Conservation (phyloP, 2,888 invertebrate species). For the Poecilus cupreus region DNA sequence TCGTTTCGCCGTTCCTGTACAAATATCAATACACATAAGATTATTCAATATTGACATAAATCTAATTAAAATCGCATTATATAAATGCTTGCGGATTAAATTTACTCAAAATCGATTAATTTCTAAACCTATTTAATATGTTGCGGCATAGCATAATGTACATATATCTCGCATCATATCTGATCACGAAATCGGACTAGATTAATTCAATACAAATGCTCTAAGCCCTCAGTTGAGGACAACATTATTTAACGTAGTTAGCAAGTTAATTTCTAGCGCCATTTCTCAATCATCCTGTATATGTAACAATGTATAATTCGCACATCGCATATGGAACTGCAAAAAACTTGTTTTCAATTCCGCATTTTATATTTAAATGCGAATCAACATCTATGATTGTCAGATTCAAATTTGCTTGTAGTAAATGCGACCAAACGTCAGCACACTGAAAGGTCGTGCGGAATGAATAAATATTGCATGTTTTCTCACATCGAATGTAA, state of each 20-base stretch:
- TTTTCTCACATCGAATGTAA: too few species aligned
- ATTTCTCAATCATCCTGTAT: constrained; percentile 8
- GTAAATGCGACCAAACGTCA: not conserved
- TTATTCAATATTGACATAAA: constrained; percentile 34
- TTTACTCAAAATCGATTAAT: constrained; percentile 40
- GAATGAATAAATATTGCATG: not conserved
- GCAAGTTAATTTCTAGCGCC: constrained; percentile 1
- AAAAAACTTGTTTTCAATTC: not conserved
- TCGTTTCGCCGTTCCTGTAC: not conserved
- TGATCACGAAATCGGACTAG: constrained; percentile 4
- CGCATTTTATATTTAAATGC: constrained; percentile 5
- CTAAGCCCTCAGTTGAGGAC: not conserved
- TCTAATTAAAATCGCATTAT: constrained; percentile 34
- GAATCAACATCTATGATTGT: constrained; percentile 23
- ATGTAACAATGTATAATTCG: not conserved
- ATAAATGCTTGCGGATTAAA: constrained; percentile 22
- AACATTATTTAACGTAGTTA: constrained; percentile 16
- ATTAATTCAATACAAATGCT: constrained; percentile 28
- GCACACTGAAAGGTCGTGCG: not conserved
- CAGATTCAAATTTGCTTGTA: not conserved
- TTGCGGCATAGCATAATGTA: constrained; percentile 12
- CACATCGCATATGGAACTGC: not conserved
- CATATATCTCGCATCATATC: constrained; percentile 28
- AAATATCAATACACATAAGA: constrained; percentile 8
- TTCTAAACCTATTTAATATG: constrained; percentile 24